phyloP scores from a whole-genome alignment of 2,113 vertebrate genomes.

The Periophthalmodon schlosseri region DNA sequence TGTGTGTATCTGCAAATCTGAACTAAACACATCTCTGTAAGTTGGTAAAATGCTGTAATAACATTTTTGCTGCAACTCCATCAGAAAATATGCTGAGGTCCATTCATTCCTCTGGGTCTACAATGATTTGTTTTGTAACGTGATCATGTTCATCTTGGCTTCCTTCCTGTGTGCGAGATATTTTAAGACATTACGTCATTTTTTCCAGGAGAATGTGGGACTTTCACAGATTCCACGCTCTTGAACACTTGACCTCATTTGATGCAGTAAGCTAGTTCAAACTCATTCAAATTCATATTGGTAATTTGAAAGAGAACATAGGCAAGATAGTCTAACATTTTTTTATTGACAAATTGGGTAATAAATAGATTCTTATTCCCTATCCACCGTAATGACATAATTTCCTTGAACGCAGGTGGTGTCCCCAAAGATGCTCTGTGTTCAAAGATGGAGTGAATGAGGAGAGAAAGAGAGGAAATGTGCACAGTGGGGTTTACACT shows the following conservation, averaged over 20 bases:
- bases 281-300: background rate
- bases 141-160: constrained; percentile 37
- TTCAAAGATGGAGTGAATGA: constrained; percentile 8
- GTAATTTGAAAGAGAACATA: background rate
- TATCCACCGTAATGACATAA: constrained; percentile 20
- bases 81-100: constrained; percentile 16
- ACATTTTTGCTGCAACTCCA: background rate
- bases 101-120: constrained; percentile 9
- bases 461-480: background rate
- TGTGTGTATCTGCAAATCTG: background rate
- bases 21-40: background rate
- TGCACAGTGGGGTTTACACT: constrained; percentile 50
- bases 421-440: constrained; percentile 42
- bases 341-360: constrained; percentile 10
- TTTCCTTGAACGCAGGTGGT: constrained; percentile 31
- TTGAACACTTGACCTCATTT: constrained; percentile 59
- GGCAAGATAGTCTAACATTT: background rate
- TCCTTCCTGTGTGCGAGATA: constrained; percentile 53
- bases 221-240: constrained; percentile 56
- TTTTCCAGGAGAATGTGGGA: constrained; percentile 63
- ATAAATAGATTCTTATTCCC: background rate
- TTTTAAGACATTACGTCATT: constrained; percentile 66
- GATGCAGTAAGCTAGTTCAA: background rate
- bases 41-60: background rate
- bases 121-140: constrained; percentile 22